Evolutionary conservation across 2,888 invertebrate species (phyloP), one percentile per base, ranked within the genome.

Genomic region (Byasa hedistus): DNA sequence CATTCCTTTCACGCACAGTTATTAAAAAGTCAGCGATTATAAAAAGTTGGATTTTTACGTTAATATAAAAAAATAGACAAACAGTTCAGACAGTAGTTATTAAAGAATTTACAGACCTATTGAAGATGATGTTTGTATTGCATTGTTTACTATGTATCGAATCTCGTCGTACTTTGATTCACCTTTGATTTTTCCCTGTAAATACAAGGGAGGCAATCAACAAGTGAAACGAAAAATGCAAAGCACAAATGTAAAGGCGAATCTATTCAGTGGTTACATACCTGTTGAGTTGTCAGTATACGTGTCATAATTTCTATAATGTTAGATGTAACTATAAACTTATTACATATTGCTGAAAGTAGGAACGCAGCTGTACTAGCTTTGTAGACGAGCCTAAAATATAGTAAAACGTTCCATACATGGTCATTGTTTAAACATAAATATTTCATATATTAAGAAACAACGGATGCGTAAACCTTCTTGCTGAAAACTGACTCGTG

Each of bases 381-480:
- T 75, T 86, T 89, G 2, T 79, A 77, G 19, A 87, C 70, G 61
- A 89, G 68, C 57, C 89, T 89, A 77, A 64, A 86, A 85, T 39
- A 60, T 17, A 4, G n/a, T 61, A 58, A 27, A 55, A 23, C 5
- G 22, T 19, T 21, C 19, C n/a, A 48, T 7, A n/a, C 3, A 12
- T 48, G 4, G n/a, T 19, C 5, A 7, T 48, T 48, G 17, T n/a
- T 48, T 48, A 48, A 19, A 8, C n/a, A 48, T 48, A 8, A 48
- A n/a, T 48, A n/a, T n/a, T 48, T n/a, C 4, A 1, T 48, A 3
- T 48, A 19, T 48, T 48, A 1, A n/a, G 5, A n/a, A n/a, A 48
- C 3, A 48, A 48, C 8, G 48, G n/a, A 48, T n/a, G 48, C 48
- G 62, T 24, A 57, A 71, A 85, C 86, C 75, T 82, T 70, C 72